Base-by-base conservation (phyloP, 1,140 invertebrate species). In the Ceratina australensis region DNA sequence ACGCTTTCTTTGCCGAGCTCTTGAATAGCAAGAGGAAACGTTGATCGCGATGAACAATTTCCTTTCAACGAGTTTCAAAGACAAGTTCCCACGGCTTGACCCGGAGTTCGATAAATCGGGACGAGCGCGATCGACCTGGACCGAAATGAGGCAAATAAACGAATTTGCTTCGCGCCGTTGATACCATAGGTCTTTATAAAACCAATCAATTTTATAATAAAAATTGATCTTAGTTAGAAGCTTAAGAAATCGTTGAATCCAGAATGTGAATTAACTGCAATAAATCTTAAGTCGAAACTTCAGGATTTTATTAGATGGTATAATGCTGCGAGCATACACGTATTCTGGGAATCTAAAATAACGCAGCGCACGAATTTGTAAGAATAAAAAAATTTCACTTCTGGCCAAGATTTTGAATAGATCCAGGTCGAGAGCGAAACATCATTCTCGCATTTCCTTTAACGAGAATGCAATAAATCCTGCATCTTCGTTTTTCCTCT, bases 391-490 rank as follows among this genome's bases (percentile, higher is more conserved):
- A n/a, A n/a, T 2, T 15, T 52, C 50, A 12, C 13, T 49, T 7
- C 5, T 13, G 13, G 47, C 13, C 13, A 7, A 49, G 47, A 49
- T 7, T 13, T 13, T 5, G 13, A 49, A n/a, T n/a, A n/a, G n/a
- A n/a, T n/a, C n/a, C n/a, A n/a, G n/a, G n/a, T n/a, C 47, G 47
- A 49, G 47, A 49, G 13, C 47, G 22, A 22, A 12, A 22, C 64
- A 66, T 66, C 50, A 69, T 77, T 71, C 47, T 42, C 18, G 15
- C 57, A 16, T 69, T 47, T 61, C 57, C 22, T 61, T 57, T 26
- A 26, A 71, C 50, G 57, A 33, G 57, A 5, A 18, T 47, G 66
- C 75, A 20, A 78, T 72, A 78, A 78, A 78, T 78, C 75, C 59
- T 8, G 26, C 15, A 49, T 64, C 68, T 52, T 60, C 59, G 28